phyloP scores from a whole-genome alignment of 2,888 invertebrate species.

The Scaptodrosophila latifasciaeformis region DNA sequence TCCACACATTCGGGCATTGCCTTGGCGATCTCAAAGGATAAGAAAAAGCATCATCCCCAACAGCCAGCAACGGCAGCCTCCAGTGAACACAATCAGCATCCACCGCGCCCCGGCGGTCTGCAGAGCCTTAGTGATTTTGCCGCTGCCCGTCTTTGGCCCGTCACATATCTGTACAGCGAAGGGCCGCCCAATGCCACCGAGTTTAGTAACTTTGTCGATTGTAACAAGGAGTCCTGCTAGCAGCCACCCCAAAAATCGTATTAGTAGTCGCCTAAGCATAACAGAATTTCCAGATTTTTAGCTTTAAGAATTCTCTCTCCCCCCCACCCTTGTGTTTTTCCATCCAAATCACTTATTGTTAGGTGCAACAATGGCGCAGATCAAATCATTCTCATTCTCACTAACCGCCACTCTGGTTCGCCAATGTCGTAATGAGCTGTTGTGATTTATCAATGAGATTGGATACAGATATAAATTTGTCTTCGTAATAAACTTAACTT shows the following conservation, averaged over 20 bases:
- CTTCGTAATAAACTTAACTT: slow-evolving; percentile 53
- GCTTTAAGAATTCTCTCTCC: not conserved
- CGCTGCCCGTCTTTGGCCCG: slow-evolving; percentile 82
- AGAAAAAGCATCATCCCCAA: slow-evolving; percentile 55
- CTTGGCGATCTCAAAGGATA: slow-evolving; percentile 71
- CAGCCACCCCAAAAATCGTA: slow-evolving; percentile 11
- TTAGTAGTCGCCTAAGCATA: slow-evolving; percentile 27
- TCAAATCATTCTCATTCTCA: not conserved
- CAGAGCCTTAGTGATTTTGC: slow-evolving; percentile 73
- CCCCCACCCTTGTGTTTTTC: too few relatives aligned
- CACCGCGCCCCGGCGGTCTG: slow-evolving; percentile 72
- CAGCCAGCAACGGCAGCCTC: slow-evolving; percentile 51
- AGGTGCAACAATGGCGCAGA: slow-evolving; percentile 34
- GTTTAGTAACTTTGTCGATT: slow-evolving; percentile 75
- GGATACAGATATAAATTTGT: slow-evolving; percentile 37
- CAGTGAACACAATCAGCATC: slow-evolving; percentile 70
- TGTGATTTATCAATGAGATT: slow-evolving; percentile 64
- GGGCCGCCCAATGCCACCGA: slow-evolving; percentile 85
- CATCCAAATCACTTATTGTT: slow-evolving; percentile 16
- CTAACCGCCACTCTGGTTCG: slow-evolving; percentile 11
- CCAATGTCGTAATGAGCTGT: slow-evolving; percentile 22
- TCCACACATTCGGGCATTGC: slow-evolving; percentile 74
- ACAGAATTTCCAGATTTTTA: slow-evolving; percentile 21
- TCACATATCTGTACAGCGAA: slow-evolving; percentile 87
- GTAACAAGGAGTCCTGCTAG: slow-evolving; percentile 75